Evolutionary conservation across 2,113 vertebrate species (phyloP).

Genomic region (Poeciliopsis turrubarensis): DNA sequence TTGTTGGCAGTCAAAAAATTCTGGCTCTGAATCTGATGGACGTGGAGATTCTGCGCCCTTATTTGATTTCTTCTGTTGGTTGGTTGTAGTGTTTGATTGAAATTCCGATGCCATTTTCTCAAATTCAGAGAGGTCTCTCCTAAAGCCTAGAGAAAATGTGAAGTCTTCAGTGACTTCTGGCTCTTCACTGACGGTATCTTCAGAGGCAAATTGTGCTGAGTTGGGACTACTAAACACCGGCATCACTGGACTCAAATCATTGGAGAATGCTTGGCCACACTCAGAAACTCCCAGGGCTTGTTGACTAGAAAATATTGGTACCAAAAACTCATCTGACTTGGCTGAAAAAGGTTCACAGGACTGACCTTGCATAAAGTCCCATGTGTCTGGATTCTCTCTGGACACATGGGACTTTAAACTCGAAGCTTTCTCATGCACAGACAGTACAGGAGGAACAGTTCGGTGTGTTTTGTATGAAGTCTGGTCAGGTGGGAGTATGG

Average conservation of each 20-base stretch:
- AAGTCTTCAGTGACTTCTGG: conserved; percentile 18
- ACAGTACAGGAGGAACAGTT: conserved; percentile 65
- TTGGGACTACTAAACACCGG: conserved; percentile 35
- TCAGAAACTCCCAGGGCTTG: conserved; percentile 48
- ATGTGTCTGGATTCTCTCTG: conserved; percentile 4
- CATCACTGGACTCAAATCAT: conserved; percentile 49
- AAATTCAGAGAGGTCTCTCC: conserved; percentile 55
- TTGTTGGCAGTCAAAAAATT: conserved; percentile 79
- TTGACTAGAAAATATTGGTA: conserved; percentile 54
- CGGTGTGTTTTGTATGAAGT: conserved; percentile 62
- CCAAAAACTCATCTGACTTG: conserved; percentile 48
- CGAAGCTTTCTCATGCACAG: conserved; percentile 3
- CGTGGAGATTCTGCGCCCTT: conserved; percentile 34
- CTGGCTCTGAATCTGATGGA: conserved; percentile 69
- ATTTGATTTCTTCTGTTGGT: background rate
- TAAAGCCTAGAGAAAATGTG: conserved; percentile 53
- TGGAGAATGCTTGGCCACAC: conserved; percentile 21
- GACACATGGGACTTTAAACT: background rate
- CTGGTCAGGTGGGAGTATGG: conserved; percentile 51
- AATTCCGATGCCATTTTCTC: conserved; percentile 54
- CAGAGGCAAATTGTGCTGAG: conserved; percentile 22
- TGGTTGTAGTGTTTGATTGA: conserved; percentile 29
- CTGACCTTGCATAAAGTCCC: conserved; percentile 4
- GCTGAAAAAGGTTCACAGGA: conserved; percentile 48
- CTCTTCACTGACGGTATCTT: background rate